Percentiles rank a stretch among this genome's conserved stretches.
phyloP scores from a whole-genome alignment of 2,888 invertebrate genomes.

The Ochlodes sylvanus region DNA sequence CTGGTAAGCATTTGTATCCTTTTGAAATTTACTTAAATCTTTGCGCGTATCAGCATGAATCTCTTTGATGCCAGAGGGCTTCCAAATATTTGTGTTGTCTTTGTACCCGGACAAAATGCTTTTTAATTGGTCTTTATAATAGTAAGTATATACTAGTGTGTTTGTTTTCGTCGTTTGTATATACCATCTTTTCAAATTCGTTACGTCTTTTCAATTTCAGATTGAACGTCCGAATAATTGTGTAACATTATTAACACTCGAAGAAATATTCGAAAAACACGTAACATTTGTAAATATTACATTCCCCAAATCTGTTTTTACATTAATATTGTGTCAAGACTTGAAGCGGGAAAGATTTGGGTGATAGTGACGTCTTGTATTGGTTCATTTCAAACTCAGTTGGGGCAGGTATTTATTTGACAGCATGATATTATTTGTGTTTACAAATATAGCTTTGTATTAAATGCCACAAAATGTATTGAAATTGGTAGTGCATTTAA shows the following conservation, averaged over 20 bases:
- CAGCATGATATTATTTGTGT: not conserved
- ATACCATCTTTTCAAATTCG: not conserved
- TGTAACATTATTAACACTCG: not conserved
- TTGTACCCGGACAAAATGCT: too few species aligned
- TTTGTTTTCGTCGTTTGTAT: too few species aligned
- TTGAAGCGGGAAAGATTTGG: not conserved
- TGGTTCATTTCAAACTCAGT: not conserved
- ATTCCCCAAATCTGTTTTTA: not conserved
- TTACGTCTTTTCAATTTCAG: not conserved
- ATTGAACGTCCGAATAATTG: not conserved
- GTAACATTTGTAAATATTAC: constrained; percentile 1
- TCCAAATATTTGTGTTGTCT: too few species aligned
- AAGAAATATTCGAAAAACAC: not conserved
- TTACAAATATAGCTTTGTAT: not conserved
- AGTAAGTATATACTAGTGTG: too few species aligned
- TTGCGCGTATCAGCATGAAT: too few species aligned
- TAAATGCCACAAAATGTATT: too few species aligned
- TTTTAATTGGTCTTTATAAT: too few species aligned
- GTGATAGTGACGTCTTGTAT: not conserved
- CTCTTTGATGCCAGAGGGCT: too few species aligned
- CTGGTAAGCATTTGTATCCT: too few species aligned
- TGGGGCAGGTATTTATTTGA: not conserved
- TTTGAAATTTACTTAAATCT: too few species aligned
- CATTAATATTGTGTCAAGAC: not conserved
- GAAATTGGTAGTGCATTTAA: too few species aligned